phyloP scores from a whole-genome alignment of 2,888 invertebrate species.

The Ichneumon xanthorius region DNA sequence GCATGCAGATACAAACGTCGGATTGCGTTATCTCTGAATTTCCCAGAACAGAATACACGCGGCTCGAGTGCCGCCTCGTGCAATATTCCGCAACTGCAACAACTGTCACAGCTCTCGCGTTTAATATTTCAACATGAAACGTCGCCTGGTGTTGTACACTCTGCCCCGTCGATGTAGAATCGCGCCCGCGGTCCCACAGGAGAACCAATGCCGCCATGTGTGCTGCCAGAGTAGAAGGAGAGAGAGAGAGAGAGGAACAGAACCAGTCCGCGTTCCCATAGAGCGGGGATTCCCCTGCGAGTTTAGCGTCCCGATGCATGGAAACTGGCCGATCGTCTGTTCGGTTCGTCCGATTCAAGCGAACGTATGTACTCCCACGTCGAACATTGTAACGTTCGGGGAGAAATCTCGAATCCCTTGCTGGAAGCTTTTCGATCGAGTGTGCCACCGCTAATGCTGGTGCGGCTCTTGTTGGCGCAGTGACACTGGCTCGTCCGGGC shows the following conservation, averaged over 20 bases:
- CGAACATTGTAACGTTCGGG: slow-evolving; percentile 42
- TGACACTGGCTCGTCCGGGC: slow-evolving; percentile 6
- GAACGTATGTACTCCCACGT: slow-evolving; percentile 34
- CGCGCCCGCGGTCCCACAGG: slow-evolving; percentile 29
- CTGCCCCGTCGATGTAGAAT: slow-evolving; percentile 39
- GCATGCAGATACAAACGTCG: slow-evolving; percentile 28
- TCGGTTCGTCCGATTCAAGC: slow-evolving; percentile 33
- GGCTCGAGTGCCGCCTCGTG: slow-evolving; percentile 14
- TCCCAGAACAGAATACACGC: slow-evolving; percentile 37
- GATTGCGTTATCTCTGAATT: slow-evolving; percentile 55
- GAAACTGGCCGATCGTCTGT: slow-evolving; percentile 13
- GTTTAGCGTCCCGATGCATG: slow-evolving; percentile 36
- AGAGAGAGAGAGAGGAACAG: not conserved
- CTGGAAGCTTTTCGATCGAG: slow-evolving; percentile 21
- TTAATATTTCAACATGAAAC: slow-evolving; percentile 65
- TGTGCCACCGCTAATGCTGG: not conserved
- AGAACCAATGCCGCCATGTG: slow-evolving; percentile 2
- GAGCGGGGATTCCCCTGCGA: slow-evolving; percentile 53
- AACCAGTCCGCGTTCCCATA: slow-evolving; percentile 2
- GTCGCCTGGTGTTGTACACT: slow-evolving; percentile 53
- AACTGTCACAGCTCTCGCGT: slow-evolving; percentile 59
- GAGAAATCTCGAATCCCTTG: slow-evolving; percentile 46
- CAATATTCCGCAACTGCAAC: slow-evolving; percentile 31
- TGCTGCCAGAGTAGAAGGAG: not conserved
- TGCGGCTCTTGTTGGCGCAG: not conserved